Base-by-base conservation (phyloP, 2,888 invertebrate genomes). In the Serripes groenlandicus region DNA sequence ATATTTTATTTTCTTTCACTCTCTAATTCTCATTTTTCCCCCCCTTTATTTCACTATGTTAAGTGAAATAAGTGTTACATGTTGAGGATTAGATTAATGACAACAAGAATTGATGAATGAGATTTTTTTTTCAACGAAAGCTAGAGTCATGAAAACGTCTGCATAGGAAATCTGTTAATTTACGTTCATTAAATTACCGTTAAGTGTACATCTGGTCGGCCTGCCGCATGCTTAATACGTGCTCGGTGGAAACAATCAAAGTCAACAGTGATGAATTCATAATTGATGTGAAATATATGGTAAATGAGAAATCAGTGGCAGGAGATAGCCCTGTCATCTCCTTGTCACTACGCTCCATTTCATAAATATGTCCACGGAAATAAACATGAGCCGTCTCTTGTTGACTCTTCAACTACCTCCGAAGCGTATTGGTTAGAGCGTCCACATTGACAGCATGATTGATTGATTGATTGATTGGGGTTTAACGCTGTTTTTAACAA, bases 281-380 rank as follows among this genome's bases (percentile, higher is more conserved):
- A 66, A 66, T 42, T 66, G 66, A 66, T 66, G 66, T 11, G 66
- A 42, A 66, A 66, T 66, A 66, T 35, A 66, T 42, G n/a, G 28
- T 15, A 35, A 42, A 35, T 42, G 21, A n/a, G n/a, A 42, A 42
- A 42, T 34, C 42, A 66, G n/a, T 26, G 66, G 37, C 66, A 66
- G 34, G 66, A 42, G 56, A 11, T 26, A 2, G 56, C 23, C 28
- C 23, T 56, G 56, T 26, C 56, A 11, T 26, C 23, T 28, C 28
- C 28, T 11, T 56, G 21, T n/a, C 23, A 9, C 42, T 42, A 42
- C 18, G 42, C 42, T 56, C 28, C 23, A 15, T 56, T 56, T 28
- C 28, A 56, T 26, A 11, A n/a, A n/a, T 15, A 42, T 42, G 5
- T n/a, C n/a, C 9, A 56, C 5, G 23, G 5, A 23, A n/a, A 56